Evolutionary conservation across 2,888 invertebrate genomes (phyloP), one percentile per base, ranked within the genome.

Genomic region (Lordiphosa fenestrarum): DNA sequence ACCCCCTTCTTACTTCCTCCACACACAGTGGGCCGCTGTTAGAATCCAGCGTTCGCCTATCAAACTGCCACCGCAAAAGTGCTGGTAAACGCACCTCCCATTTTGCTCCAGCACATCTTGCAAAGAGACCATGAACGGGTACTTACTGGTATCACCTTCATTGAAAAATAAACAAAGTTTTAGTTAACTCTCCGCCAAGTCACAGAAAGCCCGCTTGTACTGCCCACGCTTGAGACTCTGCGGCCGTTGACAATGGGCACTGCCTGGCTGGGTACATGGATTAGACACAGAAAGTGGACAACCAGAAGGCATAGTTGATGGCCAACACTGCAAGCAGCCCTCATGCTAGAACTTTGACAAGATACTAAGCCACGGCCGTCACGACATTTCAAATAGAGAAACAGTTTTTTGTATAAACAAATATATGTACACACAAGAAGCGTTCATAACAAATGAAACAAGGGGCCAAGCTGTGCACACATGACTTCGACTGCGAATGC

Each of bases 1-100:
- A 6, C 6, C 23, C 21, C 6, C 9, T 5, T 21, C 6, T 69
- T 62, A 89, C 89, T 88, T 89, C 30, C 70, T 66, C 82, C 86
- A 86, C 30, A 88, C 69, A 50, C 89, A 89, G 64, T 89, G 89
- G 1, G 86, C 89, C 4, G 89, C 89, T 9, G 88, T 86, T 35
- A 89, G 59, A 47, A 89, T 85, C 88, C 89, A 89, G 3, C 73
- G 73, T 1, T 71, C 56, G 48, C 77, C 82, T 4, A 89, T 75
- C 36, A 89, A 58, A 44, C 82, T 84, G n/a, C 88, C 89, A 7
- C 89, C 89, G 50, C 89, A 89, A 63, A 89, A 89, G 56, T 89
- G 89, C n/a, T 75, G 70, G 57, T 75, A 86, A 3, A 10, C 44
- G 1, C 19, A 30, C 2, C 25, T 63, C 2, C 6, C 5, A 42